Conservation (phyloP, 2,888 invertebrate species). For the Leucophenga montana region DNA sequence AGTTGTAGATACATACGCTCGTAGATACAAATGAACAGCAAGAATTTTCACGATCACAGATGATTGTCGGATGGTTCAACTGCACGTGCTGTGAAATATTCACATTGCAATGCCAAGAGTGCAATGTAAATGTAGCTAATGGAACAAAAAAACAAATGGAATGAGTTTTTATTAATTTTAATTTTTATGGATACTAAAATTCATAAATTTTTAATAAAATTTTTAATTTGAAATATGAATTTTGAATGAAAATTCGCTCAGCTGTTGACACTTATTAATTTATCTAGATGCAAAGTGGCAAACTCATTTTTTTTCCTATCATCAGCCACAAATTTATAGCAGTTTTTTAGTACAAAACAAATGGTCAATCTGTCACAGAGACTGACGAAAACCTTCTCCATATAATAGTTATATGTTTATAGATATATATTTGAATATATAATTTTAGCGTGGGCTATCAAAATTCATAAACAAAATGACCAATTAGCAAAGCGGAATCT, state of each 20-base stretch:
- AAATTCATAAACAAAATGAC: constrained; percentile 14
- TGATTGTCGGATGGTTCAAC: neutral
- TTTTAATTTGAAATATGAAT: neutral
- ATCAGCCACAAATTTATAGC: neutral
- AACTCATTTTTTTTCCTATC: neutral
- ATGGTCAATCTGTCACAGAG: constrained; percentile 59
- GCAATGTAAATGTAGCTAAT: neutral
- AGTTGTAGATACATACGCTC: too few species aligned
- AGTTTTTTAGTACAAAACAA: constrained; percentile 44
- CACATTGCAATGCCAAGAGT: neutral
- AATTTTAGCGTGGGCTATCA: constrained; percentile 16
- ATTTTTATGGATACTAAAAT: neutral
- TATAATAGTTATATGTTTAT: constrained; percentile 7
- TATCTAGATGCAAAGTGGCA: neutral
- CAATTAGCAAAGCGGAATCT: constrained; percentile 5
- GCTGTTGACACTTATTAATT: constrained; percentile 8
- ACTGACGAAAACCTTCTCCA: constrained; percentile 34
- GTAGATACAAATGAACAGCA: neutral
- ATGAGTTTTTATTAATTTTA: neutral
- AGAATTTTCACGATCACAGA: constrained; percentile 16
- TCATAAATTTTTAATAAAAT: too few species aligned
- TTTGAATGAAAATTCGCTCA: neutral
- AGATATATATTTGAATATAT: constrained; percentile 1
- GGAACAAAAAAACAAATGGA: neutral
- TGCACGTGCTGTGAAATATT: constrained; percentile 14